Base-by-base conservation (phyloP, 2,888 invertebrate genomes). In the Tipula unca region DNA sequence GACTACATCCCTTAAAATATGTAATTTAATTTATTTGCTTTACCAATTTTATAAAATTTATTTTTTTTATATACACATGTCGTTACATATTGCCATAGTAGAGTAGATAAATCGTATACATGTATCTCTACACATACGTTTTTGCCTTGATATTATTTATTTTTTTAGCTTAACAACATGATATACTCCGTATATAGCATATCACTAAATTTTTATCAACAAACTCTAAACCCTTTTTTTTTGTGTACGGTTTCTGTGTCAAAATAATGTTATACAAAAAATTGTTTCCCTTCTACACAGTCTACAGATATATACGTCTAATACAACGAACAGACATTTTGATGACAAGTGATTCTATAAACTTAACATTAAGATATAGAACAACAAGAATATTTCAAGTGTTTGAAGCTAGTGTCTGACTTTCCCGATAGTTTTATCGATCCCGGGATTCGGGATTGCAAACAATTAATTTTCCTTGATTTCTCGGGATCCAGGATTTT, bases 1-100 rank as follows among this genome's bases (percentile, higher is more conserved):
- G 69, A 69, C 69, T 69, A 69, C n/a, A n/a, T n/a, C 69, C 69
- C 69, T 69, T 69, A 69, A 69, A 69, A 69, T 69, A 69, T 69
- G 69, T 69, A 69, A 69, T 69, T 69, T 69, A 69, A 69, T 69
- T 69, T 69, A 10, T 69, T 69, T 69, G 69, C 69, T 25, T 69
- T 69, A 25, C 69, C 69, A 69, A 69, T 69, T 69, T 69, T 25
- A 69, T 69, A 69, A 39, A 10, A 10, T 39, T 39, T 13, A 8
- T 36, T 36, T 36, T 39, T 17, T 54, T 54, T 69, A 10, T 69
- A 25, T 4, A 17, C 17, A 17, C 17, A 48, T 69, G 69, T 69
- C 69, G 69, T 69, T 69, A 69, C 69, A 48, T 39, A 39, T 48
- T 25, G 10, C 69, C 69, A 25, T 69, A 69, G 69, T 25, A 69